Base-by-base conservation (phyloP, 2,888 invertebrate genomes). In the Watsonalla cultraria region DNA sequence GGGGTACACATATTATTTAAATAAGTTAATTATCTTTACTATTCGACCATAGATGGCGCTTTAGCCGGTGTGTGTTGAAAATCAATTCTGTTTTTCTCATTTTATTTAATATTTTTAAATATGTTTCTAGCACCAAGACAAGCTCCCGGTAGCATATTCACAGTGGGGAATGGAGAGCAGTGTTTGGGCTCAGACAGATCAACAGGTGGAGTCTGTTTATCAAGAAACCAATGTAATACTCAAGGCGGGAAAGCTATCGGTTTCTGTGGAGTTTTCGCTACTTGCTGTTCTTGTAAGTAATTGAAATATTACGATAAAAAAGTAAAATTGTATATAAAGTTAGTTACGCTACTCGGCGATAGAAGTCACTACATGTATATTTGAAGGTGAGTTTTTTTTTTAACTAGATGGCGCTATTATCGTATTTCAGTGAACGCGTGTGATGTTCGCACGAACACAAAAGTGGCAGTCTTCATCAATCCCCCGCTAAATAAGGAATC, bases 191-290 rank as follows among this genome's bases (percentile, higher is more conserved):
- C 72, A 0, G 87, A 91, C 67, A 64, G 89, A 50, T 62, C 76
- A 0, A 84, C 90, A 0, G 83, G 86, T 2, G 92, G 92, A 0
- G 89, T 91, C 0, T 92, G 92, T 58, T 66, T 92, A 15, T 84
- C 88, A 0, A 78, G 89, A n/a, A 88, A 89, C 68, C 91, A 92
- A 62, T 92, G 92, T 58, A 86, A 89, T 68, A 85, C 91, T 0
- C 90, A 90, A 54, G 91, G 92, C 0, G 92, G 92, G 0, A 89
- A 89, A 53, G 90, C 90, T 0, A 82, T 90, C 0, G 91, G 91
- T 0, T 88, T 86, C 66, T 91, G 91, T 53, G 91, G 91, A 0
- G 90, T 91, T 0, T 90, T 91, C 54, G 90, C 85, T 4, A 90
- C 91, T 2, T 91, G 91, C 55, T 91, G 91, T 55, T 85, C 91